Percentiles rank a stretch among this genome's conserved stretches.
Evolutionary conservation across 2,113 vertebrate genomes (phyloP).

Genomic region (Brachypteracias leptosomus): DNA sequence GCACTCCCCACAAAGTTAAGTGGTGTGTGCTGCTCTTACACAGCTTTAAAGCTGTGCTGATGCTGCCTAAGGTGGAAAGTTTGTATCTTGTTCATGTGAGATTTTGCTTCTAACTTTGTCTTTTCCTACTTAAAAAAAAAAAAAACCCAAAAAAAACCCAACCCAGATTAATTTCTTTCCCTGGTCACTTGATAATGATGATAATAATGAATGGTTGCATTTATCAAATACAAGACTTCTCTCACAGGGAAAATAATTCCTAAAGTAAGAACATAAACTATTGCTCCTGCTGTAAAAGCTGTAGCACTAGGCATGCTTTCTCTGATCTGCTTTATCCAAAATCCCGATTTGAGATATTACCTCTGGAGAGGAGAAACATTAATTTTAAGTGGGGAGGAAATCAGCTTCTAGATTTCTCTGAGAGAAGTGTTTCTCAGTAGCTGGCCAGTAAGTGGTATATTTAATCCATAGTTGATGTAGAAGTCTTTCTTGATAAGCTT

Average conservation of each 20-base stretch:
- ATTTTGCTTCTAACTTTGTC: not conserved
- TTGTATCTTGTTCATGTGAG: not conserved
- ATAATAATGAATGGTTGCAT: not conserved
- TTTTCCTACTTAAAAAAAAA: not conserved
- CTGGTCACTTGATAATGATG: not conserved
- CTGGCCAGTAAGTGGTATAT: not conserved
- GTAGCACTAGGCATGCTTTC: not conserved
- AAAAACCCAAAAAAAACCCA: not conserved
- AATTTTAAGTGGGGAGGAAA: not conserved
- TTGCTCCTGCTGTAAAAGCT: not conserved
- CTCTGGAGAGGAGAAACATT: not conserved
- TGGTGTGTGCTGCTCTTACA: not conserved
- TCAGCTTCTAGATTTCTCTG: fast-evolving
- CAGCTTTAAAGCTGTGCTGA: not conserved
- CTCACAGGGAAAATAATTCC: not conserved
- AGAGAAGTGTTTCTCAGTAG: not conserved
- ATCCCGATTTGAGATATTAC: not conserved
- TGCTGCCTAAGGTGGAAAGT: not conserved
- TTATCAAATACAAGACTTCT: not conserved
- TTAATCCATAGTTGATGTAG: not conserved
- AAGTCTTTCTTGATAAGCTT: not conserved
- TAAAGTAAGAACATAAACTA: not conserved
- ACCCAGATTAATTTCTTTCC: not conserved
- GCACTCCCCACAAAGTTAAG: not conserved
- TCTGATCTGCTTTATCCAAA: not conserved